Base-by-base conservation (phyloP, 2,797 vertebrate genomes). In the Furcifer pardalis region DNA sequence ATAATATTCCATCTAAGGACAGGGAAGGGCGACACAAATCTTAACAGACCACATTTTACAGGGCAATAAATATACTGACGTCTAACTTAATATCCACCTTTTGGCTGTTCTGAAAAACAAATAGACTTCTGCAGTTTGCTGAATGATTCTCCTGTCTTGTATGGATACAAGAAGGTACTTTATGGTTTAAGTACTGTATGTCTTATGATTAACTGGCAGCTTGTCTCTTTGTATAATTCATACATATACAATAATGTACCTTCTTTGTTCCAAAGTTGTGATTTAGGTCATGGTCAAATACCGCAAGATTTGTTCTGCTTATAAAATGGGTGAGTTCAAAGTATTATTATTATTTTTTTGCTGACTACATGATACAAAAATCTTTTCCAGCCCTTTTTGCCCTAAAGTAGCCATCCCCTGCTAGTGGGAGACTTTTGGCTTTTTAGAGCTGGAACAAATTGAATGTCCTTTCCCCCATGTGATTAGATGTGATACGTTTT, bases 21-120 rank as follows among this genome's bases (percentile, higher is more conserved):
- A 88, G 86, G 92, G 92, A 91, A 93, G 87, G 91, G 89, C 91
- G 86, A 59, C 72, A 79, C 73, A 52, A 82, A 84, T 82, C 86
- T 92, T 90, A 93, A 92, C 91, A 77, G 84, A 86, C 80, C 23
- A 59, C 15, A 84, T 68, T 90, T 91, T 87, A 88, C 40, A 78
- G 79, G 85, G 77, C 40, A 90, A 90, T 94, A 92, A 93, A 90
- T 72, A 81, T 62, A 89, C 87, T 91, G 84, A 90, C 82, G 90
- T 88, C 89, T 88, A 76, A 87, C 89, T 91, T 82, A 89, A 76
- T 79, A n/a, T 84, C 85, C 81, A 32, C 76, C 73, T 0, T 1
- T 83, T 87, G 73, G 78, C 35, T 82, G 76, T 82, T 77, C 76
- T 82, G 76, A 91, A 90, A 91, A 92, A n/a, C 86, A 90, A 84